phyloP scores from a whole-genome alignment of 2,797 vertebrate genomes.

The Saguinus oedipus region DNA sequence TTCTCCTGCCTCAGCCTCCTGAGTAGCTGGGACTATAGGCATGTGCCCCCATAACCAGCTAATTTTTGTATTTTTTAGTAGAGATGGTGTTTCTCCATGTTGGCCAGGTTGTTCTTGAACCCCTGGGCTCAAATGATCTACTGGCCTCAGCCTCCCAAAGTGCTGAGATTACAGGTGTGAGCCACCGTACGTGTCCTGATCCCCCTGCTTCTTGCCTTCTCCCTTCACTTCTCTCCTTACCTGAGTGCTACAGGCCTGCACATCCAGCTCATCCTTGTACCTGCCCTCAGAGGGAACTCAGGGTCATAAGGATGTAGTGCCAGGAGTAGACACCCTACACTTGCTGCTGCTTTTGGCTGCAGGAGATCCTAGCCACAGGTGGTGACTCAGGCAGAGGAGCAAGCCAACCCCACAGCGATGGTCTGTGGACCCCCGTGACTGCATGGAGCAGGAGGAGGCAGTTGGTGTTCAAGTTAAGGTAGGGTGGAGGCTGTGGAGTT shows the following conservation, averaged over 20 bases:
- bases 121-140: too few relatives aligned
- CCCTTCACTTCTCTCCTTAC: neutral
- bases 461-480: neutral
- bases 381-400: neutral
- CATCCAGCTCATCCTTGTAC: neutral
- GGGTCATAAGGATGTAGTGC: neutral
- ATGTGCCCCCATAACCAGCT: too few relatives aligned
- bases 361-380: neutral
- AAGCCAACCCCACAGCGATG: neutral
- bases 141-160: too few relatives aligned
- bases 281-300: neutral
- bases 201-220: neutral
- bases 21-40: too few relatives aligned
- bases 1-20: too few relatives aligned
- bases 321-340: neutral
- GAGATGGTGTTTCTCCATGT: too few relatives aligned
- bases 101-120: too few relatives aligned
- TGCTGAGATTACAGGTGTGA: too few relatives aligned
- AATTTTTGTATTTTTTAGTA: too few relatives aligned
- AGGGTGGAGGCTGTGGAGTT: neutral
- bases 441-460: too few relatives aligned
- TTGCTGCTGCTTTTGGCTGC: neutral
- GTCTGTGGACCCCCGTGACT: neutral
- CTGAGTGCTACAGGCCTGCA: accelerated
- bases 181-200: too few relatives aligned